A percentile compares a stretch with the other conserved stretches of the same genome.
Evolutionary conservation across 2,113 vertebrate species (phyloP).

Genomic region (Megaptera novaeangliae): DNA sequence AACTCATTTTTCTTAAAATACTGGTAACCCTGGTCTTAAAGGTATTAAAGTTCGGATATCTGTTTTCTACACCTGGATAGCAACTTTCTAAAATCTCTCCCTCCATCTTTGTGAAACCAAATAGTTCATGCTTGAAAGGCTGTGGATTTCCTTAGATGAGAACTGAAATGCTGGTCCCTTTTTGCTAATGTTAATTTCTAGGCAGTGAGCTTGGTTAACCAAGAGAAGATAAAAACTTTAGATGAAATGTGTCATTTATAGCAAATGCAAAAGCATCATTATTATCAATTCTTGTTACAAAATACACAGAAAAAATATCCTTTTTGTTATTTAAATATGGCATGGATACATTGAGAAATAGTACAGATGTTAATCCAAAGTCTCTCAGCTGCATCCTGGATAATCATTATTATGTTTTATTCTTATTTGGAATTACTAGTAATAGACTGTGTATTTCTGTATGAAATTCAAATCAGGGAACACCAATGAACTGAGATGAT

Average conservation of each 20-base stretch:
- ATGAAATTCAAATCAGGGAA: slow-evolving; percentile 63
- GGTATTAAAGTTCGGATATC: not conserved
- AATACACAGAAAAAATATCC: slow-evolving; percentile 44
- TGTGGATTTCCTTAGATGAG: not conserved
- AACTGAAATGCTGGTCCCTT: not conserved
- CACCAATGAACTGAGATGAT: slow-evolving; percentile 60
- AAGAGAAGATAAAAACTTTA: slow-evolving; percentile 52
- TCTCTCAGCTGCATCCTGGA: slow-evolving; percentile 47
- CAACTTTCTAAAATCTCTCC: not conserved
- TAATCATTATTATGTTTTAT: slow-evolving; percentile 58
- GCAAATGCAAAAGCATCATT: slow-evolving; percentile 27
- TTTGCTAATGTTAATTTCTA: not conserved
- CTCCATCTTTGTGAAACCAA: not conserved
- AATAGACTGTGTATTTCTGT: slow-evolving; percentile 59
- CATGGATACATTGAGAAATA: slow-evolving; percentile 8
- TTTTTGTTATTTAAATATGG: slow-evolving; percentile 68
- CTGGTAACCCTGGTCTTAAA: not conserved
- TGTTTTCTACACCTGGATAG: not conserved
- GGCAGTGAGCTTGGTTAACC: not conserved
- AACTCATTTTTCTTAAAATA: not conserved
- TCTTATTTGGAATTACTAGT: slow-evolving; percentile 63
- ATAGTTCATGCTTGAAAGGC: not conserved
- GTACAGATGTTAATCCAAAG: slow-evolving; percentile 52
- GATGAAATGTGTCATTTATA: slow-evolving; percentile 57
- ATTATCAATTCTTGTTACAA: slow-evolving; percentile 66